Conservation (phyloP, 2,888 invertebrate genomes). For the Tipula lateralis region DNA sequence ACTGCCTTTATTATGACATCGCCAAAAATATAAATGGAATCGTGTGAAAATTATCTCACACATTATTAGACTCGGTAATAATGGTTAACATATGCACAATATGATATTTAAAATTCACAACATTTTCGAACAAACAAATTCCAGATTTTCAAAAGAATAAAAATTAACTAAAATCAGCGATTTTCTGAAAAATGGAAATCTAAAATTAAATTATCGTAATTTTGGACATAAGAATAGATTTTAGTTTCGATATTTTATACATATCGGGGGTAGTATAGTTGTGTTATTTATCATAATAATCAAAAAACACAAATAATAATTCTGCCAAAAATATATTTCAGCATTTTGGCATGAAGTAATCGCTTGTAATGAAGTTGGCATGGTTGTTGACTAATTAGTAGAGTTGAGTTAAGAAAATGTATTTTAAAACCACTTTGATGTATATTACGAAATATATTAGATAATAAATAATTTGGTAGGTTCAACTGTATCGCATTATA, state of each 20-base stretch:
- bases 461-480: background rate
- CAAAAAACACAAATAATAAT: background rate
- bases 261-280: background rate
- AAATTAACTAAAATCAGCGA: background rate
- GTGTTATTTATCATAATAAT: conserved; percentile 2
- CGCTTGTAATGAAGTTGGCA: background rate
- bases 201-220: background rate
- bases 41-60: background rate
- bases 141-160: background rate
- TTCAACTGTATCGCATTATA: background rate
- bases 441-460: background rate
- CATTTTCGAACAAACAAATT: background rate
- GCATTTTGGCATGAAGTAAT: background rate
- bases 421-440: background rate
- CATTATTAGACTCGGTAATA: background rate
- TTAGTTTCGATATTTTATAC: background rate
- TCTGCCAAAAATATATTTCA: conserved; percentile 15
- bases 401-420: background rate
- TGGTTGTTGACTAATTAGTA: background rate
- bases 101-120: too few relatives aligned
- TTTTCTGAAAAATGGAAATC: background rate
- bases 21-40: background rate
- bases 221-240: background rate
- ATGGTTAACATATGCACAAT: background rate
- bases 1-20: background rate